phyloP scores from a whole-genome alignment of 1,140 invertebrate species.

The Helicorthomorpha holstii region DNA sequence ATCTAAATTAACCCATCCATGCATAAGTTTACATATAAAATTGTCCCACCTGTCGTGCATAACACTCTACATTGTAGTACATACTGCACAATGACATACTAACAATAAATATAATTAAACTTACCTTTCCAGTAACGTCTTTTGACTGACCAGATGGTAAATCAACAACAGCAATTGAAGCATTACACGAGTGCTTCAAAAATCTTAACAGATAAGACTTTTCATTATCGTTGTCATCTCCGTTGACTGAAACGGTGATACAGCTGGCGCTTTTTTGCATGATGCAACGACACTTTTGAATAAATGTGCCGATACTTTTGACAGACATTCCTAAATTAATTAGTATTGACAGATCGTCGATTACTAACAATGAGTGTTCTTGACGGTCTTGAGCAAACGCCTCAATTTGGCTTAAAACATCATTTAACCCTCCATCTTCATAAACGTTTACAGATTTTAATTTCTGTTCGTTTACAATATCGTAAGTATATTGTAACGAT shows the following conservation, averaged over 20 bases:
- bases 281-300: not conserved
- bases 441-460: not conserved
- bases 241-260: no score
- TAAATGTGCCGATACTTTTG: not conserved
- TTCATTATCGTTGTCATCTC: not conserved
- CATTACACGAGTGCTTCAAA: not conserved
- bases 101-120: no score
- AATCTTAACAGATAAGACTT: not conserved
- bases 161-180: not conserved
- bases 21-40: no score
- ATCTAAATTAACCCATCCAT: no score
- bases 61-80: no score
- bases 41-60: no score
- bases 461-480: not conserved
- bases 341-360: not conserved
- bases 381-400: no score
- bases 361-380: not conserved
- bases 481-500: not conserved
- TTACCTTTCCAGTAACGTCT: not conserved
- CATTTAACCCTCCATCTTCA: no score
- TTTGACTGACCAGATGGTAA: not conserved
- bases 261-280: no score
- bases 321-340: not conserved
- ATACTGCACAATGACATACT: no score
- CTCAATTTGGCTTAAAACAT: no score